These are phyloP conservation scores for Glossophaga mutica DNA, from an alignment of 2,797 vertebrate species.

Conservation along the genomic window DNA sequence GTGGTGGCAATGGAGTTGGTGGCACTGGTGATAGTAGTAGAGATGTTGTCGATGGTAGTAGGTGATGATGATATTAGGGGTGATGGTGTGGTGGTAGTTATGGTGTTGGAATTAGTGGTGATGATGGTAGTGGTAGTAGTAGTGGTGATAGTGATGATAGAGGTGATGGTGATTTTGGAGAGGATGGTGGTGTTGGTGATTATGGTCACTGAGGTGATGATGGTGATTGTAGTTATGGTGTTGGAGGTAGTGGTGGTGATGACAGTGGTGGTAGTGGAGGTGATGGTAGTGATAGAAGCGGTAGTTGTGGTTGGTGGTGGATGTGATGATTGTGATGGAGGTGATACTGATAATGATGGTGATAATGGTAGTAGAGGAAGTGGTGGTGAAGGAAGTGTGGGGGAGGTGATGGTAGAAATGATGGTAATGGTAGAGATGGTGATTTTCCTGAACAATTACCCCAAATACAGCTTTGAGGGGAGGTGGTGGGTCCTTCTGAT, in stretches of 20 bases:
- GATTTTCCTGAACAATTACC: background rate
- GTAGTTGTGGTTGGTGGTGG: background rate
- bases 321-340: background rate
- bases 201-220: background rate
- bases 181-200: background rate
- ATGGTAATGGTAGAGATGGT: background rate
- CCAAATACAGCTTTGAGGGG: background rate
- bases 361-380: background rate
- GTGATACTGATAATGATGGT: background rate
- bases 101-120: background rate
- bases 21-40: background rate
- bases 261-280: too few relatives aligned
- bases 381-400: background rate
- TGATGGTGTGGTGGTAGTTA: background rate
- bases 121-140: background rate
- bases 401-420: background rate
- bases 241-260: too few relatives aligned
- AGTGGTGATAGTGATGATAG: background rate
- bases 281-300: too few relatives aligned
- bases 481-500: background rate
- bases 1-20: background rate
- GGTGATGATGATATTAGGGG: background rate
- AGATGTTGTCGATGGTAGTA: background rate
- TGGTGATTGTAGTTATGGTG: too few relatives aligned
- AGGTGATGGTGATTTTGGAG: too few relatives aligned